These are phyloP conservation scores for Hydrozoanthus tunicans DNA, from an alignment of 64 coral and sea anemone genomes.

Conservation along the genomic window DNA sequence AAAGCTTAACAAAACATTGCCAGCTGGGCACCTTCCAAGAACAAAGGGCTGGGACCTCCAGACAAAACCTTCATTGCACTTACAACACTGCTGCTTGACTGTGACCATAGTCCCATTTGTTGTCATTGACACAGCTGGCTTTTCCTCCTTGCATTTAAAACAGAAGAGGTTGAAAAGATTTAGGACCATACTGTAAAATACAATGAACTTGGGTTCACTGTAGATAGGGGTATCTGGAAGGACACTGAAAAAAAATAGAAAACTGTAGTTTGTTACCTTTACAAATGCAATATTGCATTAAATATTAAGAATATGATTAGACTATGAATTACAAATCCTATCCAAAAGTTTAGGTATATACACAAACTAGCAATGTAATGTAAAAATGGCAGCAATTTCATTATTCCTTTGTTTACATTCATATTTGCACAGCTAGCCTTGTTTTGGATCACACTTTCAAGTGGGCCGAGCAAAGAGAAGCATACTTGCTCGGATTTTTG, in stretches of 20 bases:
- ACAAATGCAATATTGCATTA: too few species aligned
- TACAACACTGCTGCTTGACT: not conserved
- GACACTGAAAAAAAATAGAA: slow-evolving; percentile 54
- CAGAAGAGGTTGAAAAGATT: slow-evolving; percentile 58
- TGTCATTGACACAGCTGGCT: slow-evolving; percentile 46
- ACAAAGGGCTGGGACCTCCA: slow-evolving; percentile 48
- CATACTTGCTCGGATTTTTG: too few species aligned
- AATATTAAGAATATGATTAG: too few species aligned
- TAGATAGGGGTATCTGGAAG: slow-evolving; percentile 32
- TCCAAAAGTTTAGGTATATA: too few species aligned
- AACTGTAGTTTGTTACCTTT: not conserved
- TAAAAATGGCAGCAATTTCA: too few species aligned
- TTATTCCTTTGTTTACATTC: too few species aligned
- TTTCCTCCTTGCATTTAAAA: slow-evolving; percentile 57
- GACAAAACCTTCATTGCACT: not conserved
- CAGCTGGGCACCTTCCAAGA: slow-evolving; percentile 52
- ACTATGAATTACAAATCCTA: too few species aligned
- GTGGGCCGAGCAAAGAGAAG: too few species aligned
- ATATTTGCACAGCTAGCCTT: too few species aligned
- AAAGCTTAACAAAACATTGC: slow-evolving; percentile 60
- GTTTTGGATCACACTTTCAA: too few species aligned
- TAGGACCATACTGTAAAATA: slow-evolving; percentile 59
- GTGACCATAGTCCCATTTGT: slow-evolving; percentile 61
- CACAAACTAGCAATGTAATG: too few species aligned
- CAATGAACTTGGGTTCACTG: slow-evolving; percentile 72